phyloP scores from a whole-genome alignment of 23 tunicate species.

The Trididemnum miniatum region DNA sequence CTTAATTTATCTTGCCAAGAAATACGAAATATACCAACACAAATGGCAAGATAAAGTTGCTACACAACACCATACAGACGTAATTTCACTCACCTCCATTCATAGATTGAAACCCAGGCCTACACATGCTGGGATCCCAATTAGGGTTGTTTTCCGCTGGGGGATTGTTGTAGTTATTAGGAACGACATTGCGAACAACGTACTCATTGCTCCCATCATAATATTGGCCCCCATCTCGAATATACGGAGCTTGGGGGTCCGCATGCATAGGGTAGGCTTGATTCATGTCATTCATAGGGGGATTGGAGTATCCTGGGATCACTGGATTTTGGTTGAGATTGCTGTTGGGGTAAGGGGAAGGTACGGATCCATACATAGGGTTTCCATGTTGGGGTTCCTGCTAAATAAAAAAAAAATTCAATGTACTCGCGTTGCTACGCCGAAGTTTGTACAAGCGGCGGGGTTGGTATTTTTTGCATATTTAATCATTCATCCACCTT shows the following conservation, averaged over 20 bases:
- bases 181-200: constrained; percentile 37
- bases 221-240: constrained; percentile 25
- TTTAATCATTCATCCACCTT: too few relatives aligned
- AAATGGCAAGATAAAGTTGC: too few relatives aligned
- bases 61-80: too few relatives aligned
- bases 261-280: constrained; percentile 34
- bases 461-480: too few relatives aligned
- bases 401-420: neutral
- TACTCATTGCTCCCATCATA: constrained; percentile 40
- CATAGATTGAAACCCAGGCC: constrained; percentile 21
- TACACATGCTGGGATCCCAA: constrained; percentile 44
- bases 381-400: constrained; percentile 33
- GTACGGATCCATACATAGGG: constrained; percentile 43
- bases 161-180: constrained; percentile 42
- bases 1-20: too few relatives aligned
- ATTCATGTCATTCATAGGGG: constrained; percentile 23
- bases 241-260: constrained; percentile 26
- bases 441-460: too few relatives aligned
- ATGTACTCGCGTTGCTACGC: too few relatives aligned
- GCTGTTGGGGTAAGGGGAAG: constrained; percentile 25
- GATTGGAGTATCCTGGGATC: constrained; percentile 21
- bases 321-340: neutral
- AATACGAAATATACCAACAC: too few relatives aligned
- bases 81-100: constrained; percentile 63
- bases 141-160: constrained; percentile 14